Conservation (phyloP, 2,797 vertebrate species). For the Labeo calbasu region DNA sequence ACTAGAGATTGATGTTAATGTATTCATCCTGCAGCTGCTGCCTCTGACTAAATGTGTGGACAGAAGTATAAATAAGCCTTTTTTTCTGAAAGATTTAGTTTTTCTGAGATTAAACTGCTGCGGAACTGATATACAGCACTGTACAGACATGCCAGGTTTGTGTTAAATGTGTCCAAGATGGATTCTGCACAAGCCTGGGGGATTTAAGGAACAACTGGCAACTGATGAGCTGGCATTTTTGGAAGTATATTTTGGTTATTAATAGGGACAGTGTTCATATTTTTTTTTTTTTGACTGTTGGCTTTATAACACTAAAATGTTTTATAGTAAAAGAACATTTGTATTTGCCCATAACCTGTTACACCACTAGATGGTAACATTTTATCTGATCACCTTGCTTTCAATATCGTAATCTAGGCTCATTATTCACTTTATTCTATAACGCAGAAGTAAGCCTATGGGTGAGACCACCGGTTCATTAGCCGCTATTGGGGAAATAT, state of each 20-base stretch:
- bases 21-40: neutral
- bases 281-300: neutral
- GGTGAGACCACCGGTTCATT: too few species aligned
- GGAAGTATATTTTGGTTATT: neutral
- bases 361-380: neutral
- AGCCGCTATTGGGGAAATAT: too few species aligned
- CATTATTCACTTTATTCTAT: neutral
- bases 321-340: neutral
- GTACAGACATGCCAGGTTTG: conserved; percentile 38
- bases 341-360: neutral
- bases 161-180: conserved; percentile 49
- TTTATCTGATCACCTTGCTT: neutral
- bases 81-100: neutral
- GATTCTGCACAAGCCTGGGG: conserved; percentile 33
- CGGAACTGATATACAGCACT: neutral
- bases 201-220: conserved; percentile 35
- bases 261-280: too few species aligned
- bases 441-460: too few species aligned
- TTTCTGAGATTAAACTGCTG: neutral
- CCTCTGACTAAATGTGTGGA: neutral
- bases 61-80: neutral
- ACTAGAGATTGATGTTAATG: neutral
- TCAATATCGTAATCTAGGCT: neutral
- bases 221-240: neutral
- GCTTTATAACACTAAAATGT: neutral